Conservation (phyloP, 2,113 vertebrate species). For the Brienomyrus brachyistius region DNA sequence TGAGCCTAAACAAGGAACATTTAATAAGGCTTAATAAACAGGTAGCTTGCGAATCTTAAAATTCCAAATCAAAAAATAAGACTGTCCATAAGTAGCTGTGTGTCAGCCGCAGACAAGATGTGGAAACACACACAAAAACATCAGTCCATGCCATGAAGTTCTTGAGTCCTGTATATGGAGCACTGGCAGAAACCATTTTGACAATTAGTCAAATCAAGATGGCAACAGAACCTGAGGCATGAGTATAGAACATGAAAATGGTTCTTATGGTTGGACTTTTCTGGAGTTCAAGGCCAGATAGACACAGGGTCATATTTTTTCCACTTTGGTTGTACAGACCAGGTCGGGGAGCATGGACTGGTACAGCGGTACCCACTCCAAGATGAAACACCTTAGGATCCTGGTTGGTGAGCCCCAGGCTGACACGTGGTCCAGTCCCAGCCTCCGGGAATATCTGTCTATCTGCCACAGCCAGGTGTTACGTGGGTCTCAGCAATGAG, state of each 20-base stretch:
- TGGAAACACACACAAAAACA: background rate
- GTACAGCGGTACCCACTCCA: background rate
- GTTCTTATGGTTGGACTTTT: background rate
- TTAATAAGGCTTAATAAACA: background rate
- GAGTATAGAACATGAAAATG: background rate
- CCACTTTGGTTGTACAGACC: background rate
- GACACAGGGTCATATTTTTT: too few species aligned
- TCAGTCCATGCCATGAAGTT: background rate
- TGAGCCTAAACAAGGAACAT: background rate
- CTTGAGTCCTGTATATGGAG: background rate
- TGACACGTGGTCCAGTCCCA: background rate
- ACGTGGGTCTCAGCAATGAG: background rate
- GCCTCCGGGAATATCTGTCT: background rate
- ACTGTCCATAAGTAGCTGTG: background rate
- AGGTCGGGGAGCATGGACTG: background rate
- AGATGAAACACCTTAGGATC: background rate
- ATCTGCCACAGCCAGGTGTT: background rate
- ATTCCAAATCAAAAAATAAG: background rate
- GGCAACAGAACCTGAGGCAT: background rate
- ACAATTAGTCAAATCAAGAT: background rate
- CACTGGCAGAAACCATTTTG: background rate
- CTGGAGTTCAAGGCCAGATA: too few species aligned
- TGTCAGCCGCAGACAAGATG: background rate
- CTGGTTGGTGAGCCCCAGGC: background rate
- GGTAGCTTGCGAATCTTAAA: background rate